Conservation (phyloP, 2,113 vertebrate species). For the Nesogale talazaci region DNA sequence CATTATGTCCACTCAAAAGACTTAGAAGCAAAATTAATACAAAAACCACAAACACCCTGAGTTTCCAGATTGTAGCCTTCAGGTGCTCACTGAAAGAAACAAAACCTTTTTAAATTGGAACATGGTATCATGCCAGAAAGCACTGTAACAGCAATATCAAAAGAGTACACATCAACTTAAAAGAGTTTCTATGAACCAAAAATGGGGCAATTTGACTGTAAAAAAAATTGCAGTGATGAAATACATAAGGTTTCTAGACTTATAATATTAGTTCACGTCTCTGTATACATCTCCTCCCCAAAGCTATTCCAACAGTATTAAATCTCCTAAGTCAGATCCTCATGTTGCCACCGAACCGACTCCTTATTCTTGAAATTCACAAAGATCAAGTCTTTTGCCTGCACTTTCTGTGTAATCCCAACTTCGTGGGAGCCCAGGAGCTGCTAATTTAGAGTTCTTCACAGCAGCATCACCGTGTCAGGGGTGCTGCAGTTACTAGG, state of each 20-base stretch:
- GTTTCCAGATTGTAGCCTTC: not conserved
- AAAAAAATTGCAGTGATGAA: not conserved
- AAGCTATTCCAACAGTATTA: not conserved
- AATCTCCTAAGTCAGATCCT: not conserved
- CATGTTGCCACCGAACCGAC: not conserved
- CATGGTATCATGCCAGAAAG: constrained; percentile 54
- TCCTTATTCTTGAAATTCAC: not conserved
- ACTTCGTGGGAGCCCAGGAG: not conserved
- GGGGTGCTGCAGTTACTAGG: not conserved
- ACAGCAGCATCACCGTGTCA: not conserved
- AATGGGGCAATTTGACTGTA: not conserved
- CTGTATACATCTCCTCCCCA: accelerated
- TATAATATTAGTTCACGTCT: not conserved
- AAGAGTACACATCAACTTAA: constrained; percentile 11
- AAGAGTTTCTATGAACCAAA: not conserved
- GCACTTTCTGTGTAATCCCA: not conserved
- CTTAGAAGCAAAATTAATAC: constrained; percentile 26
- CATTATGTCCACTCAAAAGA: constrained; percentile 28
- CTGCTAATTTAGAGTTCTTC: constrained; percentile 15
- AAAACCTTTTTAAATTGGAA: constrained; percentile 63
- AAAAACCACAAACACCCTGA: not conserved
- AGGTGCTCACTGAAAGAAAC: constrained; percentile 52
- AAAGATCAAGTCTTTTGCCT: not conserved
- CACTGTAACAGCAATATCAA: constrained; percentile 15
- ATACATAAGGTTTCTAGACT: not conserved